Base-by-base conservation (phyloP, 2,797 vertebrate species). In the Threskiornis aethiopicus region DNA sequence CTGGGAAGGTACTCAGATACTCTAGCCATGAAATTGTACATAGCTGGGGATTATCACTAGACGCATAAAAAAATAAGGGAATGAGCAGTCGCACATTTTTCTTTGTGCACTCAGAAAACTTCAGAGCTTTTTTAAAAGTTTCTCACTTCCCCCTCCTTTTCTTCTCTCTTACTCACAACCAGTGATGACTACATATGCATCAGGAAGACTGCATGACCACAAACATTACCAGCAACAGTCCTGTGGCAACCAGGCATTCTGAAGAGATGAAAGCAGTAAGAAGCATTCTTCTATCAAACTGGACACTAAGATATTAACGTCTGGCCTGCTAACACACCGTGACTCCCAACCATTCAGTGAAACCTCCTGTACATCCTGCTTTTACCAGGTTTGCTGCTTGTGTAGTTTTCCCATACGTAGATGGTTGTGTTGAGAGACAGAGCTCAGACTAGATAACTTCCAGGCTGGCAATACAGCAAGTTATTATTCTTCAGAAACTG, bases 201-300 rank as follows among this genome's bases (percentile, higher is more conserved):
- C 79, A 93, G 90, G 71, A 95, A 91, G 90, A 55, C 57, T 33
- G 31, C 70, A 20, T 29, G 72, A 95, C 91, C 94, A 93, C 89
- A 91, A 87, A 71, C 31, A 13, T 73, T 49, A 94, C 72, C 79
- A 93, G 52, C 67, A 91, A 66, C 33, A 77, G 71, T 19, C 59
- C 70, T 72, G 58, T 0, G 1, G 75, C 47, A 77, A n/a, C 8
- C 8, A 14, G 41, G n/a, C 69, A 31, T 64, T 77, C 67, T 41
- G 65, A 62, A 70, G 49, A 71, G 29, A 67, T 24, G 16, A 95
- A 80, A 70, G 59, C 39, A 73, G 31, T 70, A 51, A 54, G 76
- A 96, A 79, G 6, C 51, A 70, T 65, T 79, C 41, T 87, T 80
- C 42, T 55, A 13, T 52, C 57, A 24, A 75, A 73, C 55, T 44